Percentiles rank a stretch among this genome's conserved stretches.
Conservation (phyloP, 30 jellyfish, hydroid and myxozoan species). For the Aurelia aurita complex sp. Pacific region DNA sequence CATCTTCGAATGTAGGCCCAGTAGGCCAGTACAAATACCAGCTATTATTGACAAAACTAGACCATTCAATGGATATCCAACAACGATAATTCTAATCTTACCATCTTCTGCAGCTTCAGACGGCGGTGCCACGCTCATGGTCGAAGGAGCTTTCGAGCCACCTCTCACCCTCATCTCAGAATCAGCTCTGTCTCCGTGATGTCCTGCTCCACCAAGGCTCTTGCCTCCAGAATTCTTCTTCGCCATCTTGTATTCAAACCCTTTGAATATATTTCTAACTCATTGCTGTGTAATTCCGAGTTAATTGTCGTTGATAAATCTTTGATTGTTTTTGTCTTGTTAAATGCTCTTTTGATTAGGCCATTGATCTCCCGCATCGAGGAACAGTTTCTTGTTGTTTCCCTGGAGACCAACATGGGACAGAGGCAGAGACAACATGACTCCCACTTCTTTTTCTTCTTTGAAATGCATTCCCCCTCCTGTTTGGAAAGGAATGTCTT, state of each 20-base stretch:
- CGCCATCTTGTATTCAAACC: conserved; percentile 11
- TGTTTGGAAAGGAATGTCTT: no score
- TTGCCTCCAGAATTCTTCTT: conserved; percentile 44
- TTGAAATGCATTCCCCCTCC: no score
- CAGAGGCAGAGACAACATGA: conserved; percentile 17
- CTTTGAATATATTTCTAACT: neutral
- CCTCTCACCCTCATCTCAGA: conserved; percentile 4
- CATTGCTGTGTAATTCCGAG: neutral
- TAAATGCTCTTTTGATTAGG: conserved; percentile 29
- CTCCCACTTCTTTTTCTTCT: neutral
- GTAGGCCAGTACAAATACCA: no score
- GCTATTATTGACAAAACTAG: no score
- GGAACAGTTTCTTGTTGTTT: conserved; percentile 10
- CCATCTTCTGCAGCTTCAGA: no score
- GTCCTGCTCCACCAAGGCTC: conserved; percentile 17
- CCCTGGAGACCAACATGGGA: conserved; percentile 12
- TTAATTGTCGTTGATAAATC: no score
- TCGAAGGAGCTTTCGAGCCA: no score
- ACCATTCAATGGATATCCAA: no score
- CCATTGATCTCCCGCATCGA: conserved; percentile 14
- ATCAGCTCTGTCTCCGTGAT: conserved; percentile 28
- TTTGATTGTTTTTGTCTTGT: neutral
- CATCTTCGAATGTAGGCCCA: no score
- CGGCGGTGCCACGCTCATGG: no score
- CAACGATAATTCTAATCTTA: no score